Percentiles rank a stretch among this genome's conserved stretches.
Conservation (phyloP, 2,113 vertebrate species). For the Varanus komodoensis region DNA sequence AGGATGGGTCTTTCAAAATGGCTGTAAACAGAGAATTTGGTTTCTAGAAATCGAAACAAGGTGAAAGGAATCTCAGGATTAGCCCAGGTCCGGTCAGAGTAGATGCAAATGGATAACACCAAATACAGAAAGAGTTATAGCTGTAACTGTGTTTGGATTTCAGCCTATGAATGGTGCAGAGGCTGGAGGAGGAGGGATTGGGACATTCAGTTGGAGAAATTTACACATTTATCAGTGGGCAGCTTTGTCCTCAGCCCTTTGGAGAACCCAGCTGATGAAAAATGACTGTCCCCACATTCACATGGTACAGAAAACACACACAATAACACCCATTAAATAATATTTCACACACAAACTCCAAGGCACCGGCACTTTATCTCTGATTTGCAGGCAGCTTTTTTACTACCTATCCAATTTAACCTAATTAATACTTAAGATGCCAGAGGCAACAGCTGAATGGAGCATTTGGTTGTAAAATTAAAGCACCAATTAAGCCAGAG, state of each 20-base stretch:
- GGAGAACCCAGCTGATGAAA: conserved; percentile 26
- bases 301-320: conserved; percentile 38
- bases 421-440: conserved; percentile 62
- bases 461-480: conserved; percentile 33
- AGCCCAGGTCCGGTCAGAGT: neutral
- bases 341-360: neutral
- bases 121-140: neutral
- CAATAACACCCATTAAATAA: conserved; percentile 55
- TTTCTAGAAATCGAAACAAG: neutral
- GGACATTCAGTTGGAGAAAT: conserved; percentile 8
- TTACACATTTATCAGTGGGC: neutral
- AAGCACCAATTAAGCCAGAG: conserved; percentile 31
- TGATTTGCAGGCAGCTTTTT: conserved; percentile 65
- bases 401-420: conserved; percentile 56
- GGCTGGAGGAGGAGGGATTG: neutral
- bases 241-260: conserved; percentile 7
- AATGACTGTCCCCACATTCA: conserved; percentile 37
- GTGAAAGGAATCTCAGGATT: neutral
- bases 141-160: neutral
- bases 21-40: neutral
- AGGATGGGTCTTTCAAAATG: neutral
- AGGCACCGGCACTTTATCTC: conserved; percentile 60
- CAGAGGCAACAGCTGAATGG: conserved; percentile 62
- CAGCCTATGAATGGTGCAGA: neutral
- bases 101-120: neutral